Base-by-base conservation (phyloP, 2,888 invertebrate species). In the Eustalomyia histrio region DNA sequence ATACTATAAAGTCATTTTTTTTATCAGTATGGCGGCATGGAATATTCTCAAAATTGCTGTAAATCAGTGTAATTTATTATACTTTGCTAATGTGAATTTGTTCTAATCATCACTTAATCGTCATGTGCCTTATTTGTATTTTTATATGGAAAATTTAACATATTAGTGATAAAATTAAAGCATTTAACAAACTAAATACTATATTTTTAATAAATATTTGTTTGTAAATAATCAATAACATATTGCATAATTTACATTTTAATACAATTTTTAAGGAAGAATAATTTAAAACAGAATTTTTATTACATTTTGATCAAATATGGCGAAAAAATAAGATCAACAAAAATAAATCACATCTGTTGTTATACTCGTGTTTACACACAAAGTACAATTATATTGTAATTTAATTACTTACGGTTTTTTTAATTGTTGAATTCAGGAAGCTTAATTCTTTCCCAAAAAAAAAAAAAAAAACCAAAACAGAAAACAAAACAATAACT, bases 341-440 rank as follows among this genome's bases (percentile, higher is more conserved):
- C 43, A 69, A 24, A 24, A 64, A 24, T n/a, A 64, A 9, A 17
- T 14, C 60, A 43, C 76, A 72, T 65, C 76, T 78, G 75, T 39
- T 39, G 39, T 75, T 18, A 60, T 9, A n/a, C n/a, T 60, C 60
- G 17, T 55, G 33, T 63, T 55, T 35, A 43, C 50, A 55, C 50
- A 55, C 33, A 58, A 60, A 50, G 4, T 10, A 9, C 6, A 53
- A 35, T 53, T 43, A 50, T 58, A 10, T 21, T 16, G 29, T 64
- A 64, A 63, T 52, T 64, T 58, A 69, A 52, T 72, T 17, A 67
- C 60, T 58, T 53, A 58, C 43, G 72, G 35, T n/a, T n/a, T 65
- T 43, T 52, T 52, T 57, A 53, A 53, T 29, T 2, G 18, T 33
- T 52, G 12, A 10, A 33, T 35, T 29, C 53, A 53, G 65, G 65